Base-by-base conservation (phyloP, 2,797 vertebrate species). In the Rhinella marina region DNA sequence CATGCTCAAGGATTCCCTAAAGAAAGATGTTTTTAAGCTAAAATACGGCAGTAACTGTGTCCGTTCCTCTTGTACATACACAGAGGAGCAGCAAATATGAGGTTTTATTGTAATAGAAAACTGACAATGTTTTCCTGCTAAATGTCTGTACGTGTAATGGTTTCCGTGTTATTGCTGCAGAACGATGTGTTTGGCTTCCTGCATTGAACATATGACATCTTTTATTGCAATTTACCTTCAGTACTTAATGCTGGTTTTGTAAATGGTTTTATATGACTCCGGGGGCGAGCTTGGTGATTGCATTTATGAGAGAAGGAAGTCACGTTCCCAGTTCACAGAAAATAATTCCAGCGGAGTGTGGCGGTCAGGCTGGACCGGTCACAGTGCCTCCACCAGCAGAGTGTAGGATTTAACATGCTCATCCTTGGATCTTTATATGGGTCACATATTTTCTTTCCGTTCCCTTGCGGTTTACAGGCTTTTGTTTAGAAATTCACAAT, bases 141-240 rank as follows among this genome's bases (percentile, higher is more conserved):
- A 52, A 54, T 9, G 13, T 52, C 19, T 23, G 72, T 75, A 6
- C n/a, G 13, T n/a, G 50, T 52, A 75, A 52, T n/a, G 72, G 16
- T 5, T 23, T 52, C 23, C 3, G 23, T 54, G 23, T 77, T 77
- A 77, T 77, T 54, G 12, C 23, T 77, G 75, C 9, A 25, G 50
- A 54, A 54, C n/a, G 11, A 54, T 2, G 48, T 21, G 17, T 81
- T 62, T 61, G 56, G 16, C 29, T 19, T 29, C 11, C 9, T 59
- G 7, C n/a, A 2, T 81, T 81, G n/a, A 32, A 80, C 17, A 81
- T 32, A 79, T 29, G 62, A 81, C 54, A 56, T 81, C 57, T 61
- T 79, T 48, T 41, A 81, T 81, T 57, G 41, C 25, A 59, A 81
- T 81, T 81, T 81, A 61, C 27, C 61, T 29, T 81, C 19, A 32